Evolutionary conservation across 2,888 invertebrate genomes (phyloP).

Genomic region (Phrixothrix hirtus): DNA sequence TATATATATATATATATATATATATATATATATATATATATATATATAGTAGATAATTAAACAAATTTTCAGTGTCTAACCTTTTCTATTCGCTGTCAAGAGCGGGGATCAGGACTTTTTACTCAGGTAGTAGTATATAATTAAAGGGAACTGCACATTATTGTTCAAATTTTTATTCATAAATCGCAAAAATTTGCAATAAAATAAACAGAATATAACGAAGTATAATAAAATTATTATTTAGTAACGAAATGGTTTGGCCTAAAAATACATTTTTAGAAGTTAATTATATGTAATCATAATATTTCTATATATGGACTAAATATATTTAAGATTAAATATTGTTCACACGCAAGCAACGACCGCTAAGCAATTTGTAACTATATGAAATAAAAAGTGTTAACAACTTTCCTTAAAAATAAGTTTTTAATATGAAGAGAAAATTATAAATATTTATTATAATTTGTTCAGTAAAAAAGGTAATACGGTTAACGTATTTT

Average conservation of each 20-base stretch:
- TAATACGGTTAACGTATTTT: neutral
- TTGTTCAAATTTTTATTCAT: too few species aligned
- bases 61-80: too few species aligned
- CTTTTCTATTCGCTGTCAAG: too few species aligned
- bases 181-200: too few species aligned
- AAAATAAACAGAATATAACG: too few species aligned
- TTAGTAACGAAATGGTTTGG: neutral
- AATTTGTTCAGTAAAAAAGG: conserved; percentile 1
- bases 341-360: conserved; percentile 6
- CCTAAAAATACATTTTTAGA: conserved; percentile 1
- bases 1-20: too few species aligned
- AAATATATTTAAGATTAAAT: neutral
- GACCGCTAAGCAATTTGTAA: conserved; percentile 9
- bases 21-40: too few species aligned
- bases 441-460: conserved; percentile 1
- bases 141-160: too few species aligned
- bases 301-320: neutral
- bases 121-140: too few species aligned
- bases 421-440: conserved; percentile 1
- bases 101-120: too few species aligned
- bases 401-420: neutral
- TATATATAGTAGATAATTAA: too few species aligned
- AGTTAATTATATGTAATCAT: conserved; percentile 3
- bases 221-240: conserved; percentile 1
- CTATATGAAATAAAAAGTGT: neutral